phyloP scores from a whole-genome alignment of 2,888 invertebrate species.

The Adela reaumurella region DNA sequence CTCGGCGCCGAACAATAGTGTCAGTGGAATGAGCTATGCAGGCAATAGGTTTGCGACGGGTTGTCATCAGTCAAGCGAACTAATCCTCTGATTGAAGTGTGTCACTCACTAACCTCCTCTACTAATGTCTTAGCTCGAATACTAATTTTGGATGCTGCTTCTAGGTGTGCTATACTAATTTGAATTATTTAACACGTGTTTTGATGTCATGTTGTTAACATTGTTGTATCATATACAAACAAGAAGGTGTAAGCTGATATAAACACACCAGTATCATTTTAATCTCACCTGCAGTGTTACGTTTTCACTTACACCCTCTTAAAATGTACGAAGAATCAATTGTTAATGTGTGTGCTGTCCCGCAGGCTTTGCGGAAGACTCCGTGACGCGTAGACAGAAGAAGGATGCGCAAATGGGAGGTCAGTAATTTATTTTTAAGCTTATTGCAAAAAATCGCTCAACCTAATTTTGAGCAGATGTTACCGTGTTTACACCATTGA shows the following conservation, averaged over 20 bases:
- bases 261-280: too few relatives aligned
- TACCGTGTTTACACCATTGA: too few relatives aligned
- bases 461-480: too few relatives aligned
- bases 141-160: slow-evolving; percentile 20
- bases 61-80: slow-evolving; percentile 11
- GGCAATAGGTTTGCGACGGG: too few relatives aligned
- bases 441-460: too few relatives aligned
- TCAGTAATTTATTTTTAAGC: slow-evolving; percentile 22
- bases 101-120: slow-evolving; percentile 2
- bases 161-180: slow-evolving; percentile 32
- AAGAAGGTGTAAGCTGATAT: too few relatives aligned
- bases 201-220: too few relatives aligned
- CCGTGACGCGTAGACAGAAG: slow-evolving; percentile 50
- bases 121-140: neutral
- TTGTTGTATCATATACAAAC: too few relatives aligned
- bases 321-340: neutral
- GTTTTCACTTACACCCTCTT: too few relatives aligned
- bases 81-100: slow-evolving; percentile 3
- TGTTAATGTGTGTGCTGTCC: neutral
- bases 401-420: slow-evolving; percentile 53
- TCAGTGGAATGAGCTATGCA: too few relatives aligned
- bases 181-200: neutral
- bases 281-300: too few relatives aligned
- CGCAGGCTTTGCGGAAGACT: slow-evolving; percentile 51
- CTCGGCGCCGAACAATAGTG: too few relatives aligned